A percentile compares a stretch with the other conserved stretches of the same genome.
phyloP scores from a whole-genome alignment of 1,140 invertebrate species.

The Drosophila melanogaster region DNA sequence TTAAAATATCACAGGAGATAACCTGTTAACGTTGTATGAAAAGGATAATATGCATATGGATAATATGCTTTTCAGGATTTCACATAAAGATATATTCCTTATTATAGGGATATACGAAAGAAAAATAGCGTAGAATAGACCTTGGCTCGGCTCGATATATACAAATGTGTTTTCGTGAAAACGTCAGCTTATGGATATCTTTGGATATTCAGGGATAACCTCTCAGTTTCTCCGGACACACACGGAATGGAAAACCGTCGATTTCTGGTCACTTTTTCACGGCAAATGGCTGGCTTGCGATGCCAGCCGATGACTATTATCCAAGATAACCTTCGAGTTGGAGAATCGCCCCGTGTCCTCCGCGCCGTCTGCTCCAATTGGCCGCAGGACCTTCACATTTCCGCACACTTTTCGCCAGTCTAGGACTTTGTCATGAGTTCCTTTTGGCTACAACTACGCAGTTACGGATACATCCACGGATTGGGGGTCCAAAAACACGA shows the following conservation, averaged over 20 bases:
- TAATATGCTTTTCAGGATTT: no score
- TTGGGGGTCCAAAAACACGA: constrained; percentile 51
- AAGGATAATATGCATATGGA: no score
- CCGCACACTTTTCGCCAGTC: constrained; percentile 24
- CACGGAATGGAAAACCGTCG: not conserved
- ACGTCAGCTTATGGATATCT: not conserved
- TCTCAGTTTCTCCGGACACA: not conserved
- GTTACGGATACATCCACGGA: constrained; percentile 78
- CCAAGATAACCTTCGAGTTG: constrained; percentile 7
- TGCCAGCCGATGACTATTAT: constrained; percentile 6
- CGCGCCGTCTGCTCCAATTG: not conserved
- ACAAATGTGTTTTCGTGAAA: not conserved
- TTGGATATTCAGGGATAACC: not conserved
- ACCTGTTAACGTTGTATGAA: no score
- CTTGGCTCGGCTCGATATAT: not conserved
- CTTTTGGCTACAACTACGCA: constrained; percentile 37
- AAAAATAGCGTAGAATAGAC: not conserved
- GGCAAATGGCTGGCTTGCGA: not conserved
- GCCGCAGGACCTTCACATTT: constrained; percentile 22
- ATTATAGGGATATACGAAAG: no score
- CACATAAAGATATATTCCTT: no score
- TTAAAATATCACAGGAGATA: no score
- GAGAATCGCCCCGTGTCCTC: not conserved
- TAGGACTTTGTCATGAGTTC: constrained; percentile 20
- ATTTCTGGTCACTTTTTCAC: constrained; percentile 1